Conservation (phyloP, 1,140 invertebrate species). For the Conopomorpha cramerella region DNA sequence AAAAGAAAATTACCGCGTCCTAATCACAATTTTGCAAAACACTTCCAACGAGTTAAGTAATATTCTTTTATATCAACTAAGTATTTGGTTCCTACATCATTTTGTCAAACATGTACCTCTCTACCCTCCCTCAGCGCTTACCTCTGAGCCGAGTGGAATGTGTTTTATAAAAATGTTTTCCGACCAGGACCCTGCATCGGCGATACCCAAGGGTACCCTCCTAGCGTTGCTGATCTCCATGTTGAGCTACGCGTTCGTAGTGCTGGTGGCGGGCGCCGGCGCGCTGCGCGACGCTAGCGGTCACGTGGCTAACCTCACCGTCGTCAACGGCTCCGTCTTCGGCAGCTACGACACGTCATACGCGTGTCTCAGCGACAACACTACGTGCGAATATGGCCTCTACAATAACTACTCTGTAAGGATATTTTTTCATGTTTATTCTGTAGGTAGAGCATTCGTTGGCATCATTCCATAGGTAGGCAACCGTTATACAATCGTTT, state of each 20-base stretch:
- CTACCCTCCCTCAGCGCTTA: background rate
- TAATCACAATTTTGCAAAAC: no score
- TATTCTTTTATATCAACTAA: no score
- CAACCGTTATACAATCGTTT: no score
- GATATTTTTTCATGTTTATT: slow-evolving; percentile 2
- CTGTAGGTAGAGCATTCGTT: background rate
- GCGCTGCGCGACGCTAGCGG: slow-evolving; percentile 80
- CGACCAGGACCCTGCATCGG: slow-evolving; percentile 83
- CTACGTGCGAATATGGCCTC: slow-evolving; percentile 72
- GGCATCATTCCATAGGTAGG: no score
- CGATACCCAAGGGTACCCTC: slow-evolving; percentile 90
- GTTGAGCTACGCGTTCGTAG: slow-evolving; percentile 82
- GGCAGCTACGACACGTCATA: slow-evolving; percentile 21
- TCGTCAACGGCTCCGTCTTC: slow-evolving; percentile 45
- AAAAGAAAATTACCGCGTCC: no score
- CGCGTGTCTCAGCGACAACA: slow-evolving; percentile 14
- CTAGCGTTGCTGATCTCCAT: slow-evolving; percentile 86
- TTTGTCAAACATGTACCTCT: background rate
- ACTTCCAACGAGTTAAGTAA: no score
- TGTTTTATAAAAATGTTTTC: slow-evolving; percentile 1
- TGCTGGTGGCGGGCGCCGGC: slow-evolving; percentile 73
- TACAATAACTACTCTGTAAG: slow-evolving; percentile 82
- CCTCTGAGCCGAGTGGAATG: background rate
- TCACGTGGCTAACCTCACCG: slow-evolving; percentile 57
- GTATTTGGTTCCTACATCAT: no score